Percentiles rank a stretch among this genome's conserved stretches.
Evolutionary conservation across 2,888 invertebrate genomes (phyloP).

Genomic region (Drosophila neonasuta): DNA sequence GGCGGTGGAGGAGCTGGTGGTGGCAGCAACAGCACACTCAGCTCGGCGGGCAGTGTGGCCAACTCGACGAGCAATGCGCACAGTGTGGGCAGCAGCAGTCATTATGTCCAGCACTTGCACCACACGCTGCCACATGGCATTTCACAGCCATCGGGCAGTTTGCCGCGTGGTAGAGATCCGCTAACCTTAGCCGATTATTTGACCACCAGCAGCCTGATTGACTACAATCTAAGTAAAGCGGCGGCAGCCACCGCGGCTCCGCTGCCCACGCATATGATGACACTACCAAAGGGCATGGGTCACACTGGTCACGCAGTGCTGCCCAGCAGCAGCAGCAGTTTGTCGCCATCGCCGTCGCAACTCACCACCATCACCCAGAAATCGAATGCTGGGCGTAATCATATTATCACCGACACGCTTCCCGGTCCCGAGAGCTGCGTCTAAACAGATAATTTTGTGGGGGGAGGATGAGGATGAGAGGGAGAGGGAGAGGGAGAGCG

Average conservation of each 20-base stretch:
- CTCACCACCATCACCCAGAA: conserved; percentile 79
- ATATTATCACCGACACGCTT: conserved; percentile 91
- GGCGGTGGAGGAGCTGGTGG: conserved; percentile 50
- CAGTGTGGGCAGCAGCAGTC: conserved; percentile 49
- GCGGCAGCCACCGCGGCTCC: conserved; percentile 61
- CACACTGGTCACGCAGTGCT: conserved; percentile 47
- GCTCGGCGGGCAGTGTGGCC: conserved; percentile 48
- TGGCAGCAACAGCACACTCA: conserved; percentile 54
- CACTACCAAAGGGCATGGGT: conserved; percentile 77
- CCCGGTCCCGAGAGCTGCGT: conserved; percentile 95
- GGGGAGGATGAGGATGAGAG: neutral
- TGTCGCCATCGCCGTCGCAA: conserved; percentile 64
- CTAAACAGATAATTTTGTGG: conserved; percentile 82
- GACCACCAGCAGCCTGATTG: conserved; percentile 81
- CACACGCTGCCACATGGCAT: conserved; percentile 75
- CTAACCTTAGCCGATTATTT: conserved; percentile 80
- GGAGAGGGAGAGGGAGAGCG: conserved; percentile 14
- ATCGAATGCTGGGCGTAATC: conserved; percentile 85
- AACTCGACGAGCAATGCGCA: conserved; percentile 63
- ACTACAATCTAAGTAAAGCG: conserved; percentile 80
- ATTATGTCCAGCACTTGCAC: conserved; percentile 69
- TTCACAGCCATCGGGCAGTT: conserved; percentile 51
- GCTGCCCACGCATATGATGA: conserved; percentile 75
- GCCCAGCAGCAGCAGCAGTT: conserved; percentile 46
- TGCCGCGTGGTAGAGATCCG: conserved; percentile 74